Evolutionary conservation across 2,888 invertebrate genomes (phyloP), one percentile per base, ranked within the genome.

Genomic region (Cataglyphis livida): DNA sequence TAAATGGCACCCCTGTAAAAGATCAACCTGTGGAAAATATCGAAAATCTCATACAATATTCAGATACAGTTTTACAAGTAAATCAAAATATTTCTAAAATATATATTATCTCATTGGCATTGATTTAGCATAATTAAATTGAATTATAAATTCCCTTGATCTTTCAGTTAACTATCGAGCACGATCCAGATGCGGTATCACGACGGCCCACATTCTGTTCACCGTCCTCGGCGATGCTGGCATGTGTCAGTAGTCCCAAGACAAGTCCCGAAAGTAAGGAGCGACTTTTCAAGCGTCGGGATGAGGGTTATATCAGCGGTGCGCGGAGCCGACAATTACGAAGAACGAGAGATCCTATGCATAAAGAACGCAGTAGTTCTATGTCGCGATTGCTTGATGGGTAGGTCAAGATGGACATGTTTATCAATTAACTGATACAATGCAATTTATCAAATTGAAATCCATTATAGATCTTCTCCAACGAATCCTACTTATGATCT

Each of bases 1-100:
- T 99, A 70, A 98, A 99, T 95, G 98, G 99, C 3, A 96, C 98
- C 0, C 98, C 98, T 0, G 97, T 98, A 0, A 96, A 96, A 92
- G 97, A 97, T 92, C 96, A 97, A 75, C 97, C 98, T 0, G 95
- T 98, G 68, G 97, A 97, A 85, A 98, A 97, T 89, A 97, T 97
- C 79, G 97, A 98, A 93, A 96, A 96, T 93, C 95, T 97, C 48
- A 96, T 98, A 81, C 95, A 96, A 84, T 96, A 96, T 91, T 96
- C 97, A 0, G 97, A 97, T 91, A 96, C 97, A 81, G 96, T 97
- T 84, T 94, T 98, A 83, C 98, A 98, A 96, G 97, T 97, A 94
- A 91, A 51, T 3, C 1, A 5, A 74, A 25, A 5, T 35, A 6
- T 25, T 28, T 44, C 35, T 2, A n/a, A 51, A 38, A 10, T 12